Base-by-base conservation (phyloP, 1,140 invertebrate species). In the Panagrolaimus sp. region DNA sequence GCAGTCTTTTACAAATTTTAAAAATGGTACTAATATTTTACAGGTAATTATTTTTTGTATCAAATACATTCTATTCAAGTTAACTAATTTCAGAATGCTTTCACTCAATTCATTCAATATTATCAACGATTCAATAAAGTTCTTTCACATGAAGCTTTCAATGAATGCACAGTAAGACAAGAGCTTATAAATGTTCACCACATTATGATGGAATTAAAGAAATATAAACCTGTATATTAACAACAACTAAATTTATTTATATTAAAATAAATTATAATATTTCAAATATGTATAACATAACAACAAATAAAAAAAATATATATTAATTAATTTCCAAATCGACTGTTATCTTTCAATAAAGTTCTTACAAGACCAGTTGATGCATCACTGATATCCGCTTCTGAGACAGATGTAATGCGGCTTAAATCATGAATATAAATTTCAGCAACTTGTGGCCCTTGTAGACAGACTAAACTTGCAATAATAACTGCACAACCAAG, bases 151-250 rank as follows among this genome's bases (percentile, higher is more conserved):
- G 82, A 83, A 65, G 84, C 86, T 9, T 87, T 89, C 74, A 83
- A 85, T 64, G 84, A 85, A 71, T 78, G 51, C 86, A 69, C 90
- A 91, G 81, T 57, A 65, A 64, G 89, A 90, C 5, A 87, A 91
- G 92, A 97, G 84, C 87, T 98, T 23, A 92, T 96, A 0, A 98
- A 97, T 83, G 96, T 97, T 82, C 96, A 98, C 86, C 91, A 96
- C 67, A 91, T 99, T 68, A 98, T 97, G 92, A 92, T 97, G 2
- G 95, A 98, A 87, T 91, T 98, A 48, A 98, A 98, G 84, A 98
- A 97, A 87, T 97, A 96, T 85, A 88, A 98, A 92, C 88, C 93
- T 25, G 23, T 75, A 23, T 75, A 70, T 63, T 75, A 44, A 77
- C 2, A 9, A 8, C 16, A 16, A 44, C 16, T 66, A n/a, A 31